These are phyloP conservation scores for Hydrophis major DNA, from an alignment of 2,797 vertebrate genomes.

Conservation along the genomic window DNA sequence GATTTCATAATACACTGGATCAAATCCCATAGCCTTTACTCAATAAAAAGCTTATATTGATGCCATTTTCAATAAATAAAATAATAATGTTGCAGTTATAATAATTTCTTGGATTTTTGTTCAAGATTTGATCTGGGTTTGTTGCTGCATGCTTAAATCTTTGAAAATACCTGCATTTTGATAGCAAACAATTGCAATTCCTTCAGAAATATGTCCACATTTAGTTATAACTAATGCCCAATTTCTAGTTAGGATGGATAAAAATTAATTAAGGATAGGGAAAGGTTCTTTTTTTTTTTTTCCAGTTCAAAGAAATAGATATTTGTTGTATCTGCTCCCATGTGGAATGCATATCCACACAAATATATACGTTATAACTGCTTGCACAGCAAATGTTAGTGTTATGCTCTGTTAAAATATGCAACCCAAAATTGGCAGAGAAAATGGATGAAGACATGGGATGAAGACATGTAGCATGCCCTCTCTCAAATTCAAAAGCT, in stretches of 20 bases:
- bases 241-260: neutral
- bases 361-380: neutral
- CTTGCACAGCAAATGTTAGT: neutral
- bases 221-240: neutral
- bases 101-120: neutral
- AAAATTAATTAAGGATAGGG: neutral
- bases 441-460: neutral
- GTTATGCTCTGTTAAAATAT: neutral
- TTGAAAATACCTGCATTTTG: neutral
- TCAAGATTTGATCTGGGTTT: neutral
- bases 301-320: neutral
- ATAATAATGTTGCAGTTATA: neutral
- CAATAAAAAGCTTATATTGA: constrained; percentile 1
- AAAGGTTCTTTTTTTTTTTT: neutral
- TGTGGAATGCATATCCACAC: neutral
- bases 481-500: neutral
- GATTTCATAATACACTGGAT: neutral
- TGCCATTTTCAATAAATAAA: constrained; percentile 6
- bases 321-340: neutral
- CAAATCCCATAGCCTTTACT: neutral
- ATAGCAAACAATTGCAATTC: neutral
- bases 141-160: neutral
- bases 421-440: no score
- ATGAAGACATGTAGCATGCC: neutral
- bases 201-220: neutral